These are phyloP conservation scores for Idaea straminata DNA, from an alignment of 2,888 invertebrate genomes.

Conservation along the genomic window DNA sequence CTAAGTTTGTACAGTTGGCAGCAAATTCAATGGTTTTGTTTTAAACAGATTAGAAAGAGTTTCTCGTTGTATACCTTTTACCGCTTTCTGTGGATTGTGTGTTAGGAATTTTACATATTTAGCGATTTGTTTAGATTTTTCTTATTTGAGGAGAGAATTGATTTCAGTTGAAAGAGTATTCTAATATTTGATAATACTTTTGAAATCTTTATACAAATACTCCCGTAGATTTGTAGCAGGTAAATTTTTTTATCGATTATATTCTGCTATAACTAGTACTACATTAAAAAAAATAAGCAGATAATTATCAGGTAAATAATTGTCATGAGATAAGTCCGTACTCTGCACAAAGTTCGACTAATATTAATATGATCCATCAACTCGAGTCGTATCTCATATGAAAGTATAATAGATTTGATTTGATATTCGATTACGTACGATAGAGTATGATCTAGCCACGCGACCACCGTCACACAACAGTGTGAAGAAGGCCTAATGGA, in stretches of 20 bases:
- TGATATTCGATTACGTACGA: constrained; percentile 62
- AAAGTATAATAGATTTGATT: constrained; percentile 72
- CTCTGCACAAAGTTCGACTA: constrained; percentile 28
- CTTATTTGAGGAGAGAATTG: constrained; percentile 10
- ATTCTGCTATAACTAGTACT: too few species aligned
- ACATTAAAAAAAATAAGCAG: too few species aligned
- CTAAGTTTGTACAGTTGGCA: constrained; percentile 73
- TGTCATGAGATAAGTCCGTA: constrained; percentile 1
- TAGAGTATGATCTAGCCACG: constrained; percentile 46
- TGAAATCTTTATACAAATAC: too few species aligned
- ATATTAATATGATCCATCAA: constrained; percentile 40
- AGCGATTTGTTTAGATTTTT: constrained; percentile 18
- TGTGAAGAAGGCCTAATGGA: constrained; percentile 78
- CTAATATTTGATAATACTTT: constrained; percentile 12
- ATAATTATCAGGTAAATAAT: too few species aligned
- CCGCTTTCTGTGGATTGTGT: constrained; percentile 26
- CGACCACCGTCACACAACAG: constrained; percentile 74
- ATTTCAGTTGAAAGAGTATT: constrained; percentile 21
- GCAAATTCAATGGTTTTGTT: constrained; percentile 48
- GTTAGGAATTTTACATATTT: constrained; percentile 13
- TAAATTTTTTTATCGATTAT: too few species aligned
- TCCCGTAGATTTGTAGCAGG: too few species aligned
- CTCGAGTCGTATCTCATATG: constrained; percentile 39
- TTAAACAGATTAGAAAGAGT: constrained; percentile 50
- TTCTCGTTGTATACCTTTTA: constrained; percentile 41